A percentile compares a stretch with the other conserved stretches of the same genome.
phyloP scores from a whole-genome alignment of 2,888 invertebrate species.

The Bellardia bayeri region DNA sequence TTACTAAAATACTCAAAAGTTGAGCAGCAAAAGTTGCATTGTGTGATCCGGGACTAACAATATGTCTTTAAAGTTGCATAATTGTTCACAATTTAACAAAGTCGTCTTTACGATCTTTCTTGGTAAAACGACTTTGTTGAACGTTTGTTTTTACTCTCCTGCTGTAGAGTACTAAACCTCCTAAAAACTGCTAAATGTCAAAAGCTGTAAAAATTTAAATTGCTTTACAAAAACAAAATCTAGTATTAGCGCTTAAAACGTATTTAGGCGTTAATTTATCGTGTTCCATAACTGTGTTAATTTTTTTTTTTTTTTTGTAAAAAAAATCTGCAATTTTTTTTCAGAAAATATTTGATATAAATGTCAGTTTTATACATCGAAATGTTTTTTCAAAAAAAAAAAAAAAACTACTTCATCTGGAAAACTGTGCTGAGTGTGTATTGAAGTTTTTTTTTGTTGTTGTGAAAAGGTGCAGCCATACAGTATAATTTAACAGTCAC shows the following conservation, averaged over 20 bases:
- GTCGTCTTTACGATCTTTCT: no score
- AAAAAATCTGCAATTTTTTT: constrained; percentile 9
- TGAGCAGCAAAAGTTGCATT: no score
- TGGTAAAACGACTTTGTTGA: no score
- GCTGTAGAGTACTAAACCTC: not conserved
- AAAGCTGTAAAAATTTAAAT: constrained; percentile 62
- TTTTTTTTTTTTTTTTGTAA: no score
- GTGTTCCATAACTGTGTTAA: constrained; percentile 58
- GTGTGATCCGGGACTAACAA: no score
- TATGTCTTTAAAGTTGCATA: no score
- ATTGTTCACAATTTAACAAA: no score
- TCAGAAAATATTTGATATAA: constrained; percentile 56
- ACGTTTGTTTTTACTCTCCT: no score
- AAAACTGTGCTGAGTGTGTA: constrained; percentile 44
- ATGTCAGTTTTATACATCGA: constrained; percentile 70
- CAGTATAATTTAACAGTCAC: constrained; percentile 40
- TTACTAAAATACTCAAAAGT: no score
- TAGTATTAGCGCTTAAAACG: constrained; percentile 10
- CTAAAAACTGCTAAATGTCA: constrained; percentile 44
- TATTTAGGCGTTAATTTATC: constrained; percentile 70
- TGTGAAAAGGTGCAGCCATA: constrained; percentile 59
- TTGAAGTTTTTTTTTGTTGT: constrained; percentile 16
- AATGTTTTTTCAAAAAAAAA: constrained; percentile 47
- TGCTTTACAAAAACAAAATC: constrained; percentile 39
- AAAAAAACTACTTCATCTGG: constrained; percentile 61